Evolutionary conservation across 2,888 invertebrate species (phyloP).

Genomic region (Congeria kusceri): DNA sequence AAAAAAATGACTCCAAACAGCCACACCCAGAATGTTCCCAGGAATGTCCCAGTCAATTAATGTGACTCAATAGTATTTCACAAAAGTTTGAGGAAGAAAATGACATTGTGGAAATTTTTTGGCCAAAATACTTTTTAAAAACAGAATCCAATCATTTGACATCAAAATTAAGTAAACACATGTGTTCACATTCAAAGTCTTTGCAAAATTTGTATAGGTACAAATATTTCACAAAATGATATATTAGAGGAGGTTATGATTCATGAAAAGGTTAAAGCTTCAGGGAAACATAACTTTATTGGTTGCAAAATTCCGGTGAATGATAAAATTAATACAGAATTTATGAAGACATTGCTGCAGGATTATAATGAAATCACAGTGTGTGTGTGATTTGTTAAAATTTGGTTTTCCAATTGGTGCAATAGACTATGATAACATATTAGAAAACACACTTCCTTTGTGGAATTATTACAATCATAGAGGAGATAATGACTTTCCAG

Average conservation of each 20-base stretch:
- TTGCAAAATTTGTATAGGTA: too few species aligned
- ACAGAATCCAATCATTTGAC: too few species aligned
- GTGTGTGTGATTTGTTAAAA: neutral
- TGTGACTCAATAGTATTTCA: neutral
- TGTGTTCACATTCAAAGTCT: too few species aligned
- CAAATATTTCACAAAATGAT: too few species aligned
- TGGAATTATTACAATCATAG: slow-evolving; percentile 10
- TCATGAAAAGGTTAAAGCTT: slow-evolving; percentile 6
- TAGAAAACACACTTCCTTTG: neutral
- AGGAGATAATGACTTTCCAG: neutral
- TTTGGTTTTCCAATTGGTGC: too few species aligned
- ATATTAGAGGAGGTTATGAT: neutral
- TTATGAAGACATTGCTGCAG: neutral
- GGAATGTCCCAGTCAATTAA: neutral
- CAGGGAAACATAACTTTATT: neutral
- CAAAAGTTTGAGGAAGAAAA: too few species aligned
- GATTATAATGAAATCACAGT: neutral
- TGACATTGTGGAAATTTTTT: too few species aligned
- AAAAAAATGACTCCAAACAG: neutral
- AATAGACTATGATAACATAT: neutral
- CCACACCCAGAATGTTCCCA: neutral
- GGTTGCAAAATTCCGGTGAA: neutral
- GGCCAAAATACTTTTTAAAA: too few species aligned
- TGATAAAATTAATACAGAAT: slow-evolving; percentile 5
- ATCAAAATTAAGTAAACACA: too few species aligned